These are phyloP conservation scores for Anoplopoma fimbria DNA, from an alignment of 2,113 vertebrate species.

Conservation along the genomic window DNA sequence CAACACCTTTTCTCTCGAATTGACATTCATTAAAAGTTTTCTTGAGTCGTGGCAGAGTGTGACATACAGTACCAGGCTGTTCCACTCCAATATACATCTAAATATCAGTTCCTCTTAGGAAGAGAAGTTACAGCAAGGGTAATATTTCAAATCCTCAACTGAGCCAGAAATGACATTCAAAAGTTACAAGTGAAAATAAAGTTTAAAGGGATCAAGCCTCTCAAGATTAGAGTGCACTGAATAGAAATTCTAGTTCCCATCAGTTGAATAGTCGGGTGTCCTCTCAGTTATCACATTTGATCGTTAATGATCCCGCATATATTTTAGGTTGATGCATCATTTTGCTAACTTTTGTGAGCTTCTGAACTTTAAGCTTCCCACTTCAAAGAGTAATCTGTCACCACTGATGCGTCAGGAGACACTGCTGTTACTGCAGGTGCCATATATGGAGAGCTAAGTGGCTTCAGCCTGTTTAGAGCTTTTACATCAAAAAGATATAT, in stretches of 20 bases:
- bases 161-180: constrained; percentile 21
- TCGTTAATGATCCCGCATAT: constrained; percentile 4
- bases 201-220: not conserved
- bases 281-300: constrained; percentile 12
- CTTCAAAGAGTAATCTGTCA: constrained; percentile 71
- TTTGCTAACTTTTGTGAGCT: constrained; percentile 54
- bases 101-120: constrained; percentile 20
- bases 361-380: constrained; percentile 61
- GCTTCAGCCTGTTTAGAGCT: constrained; percentile 62
- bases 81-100: constrained; percentile 49
- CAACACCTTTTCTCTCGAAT: constrained; percentile 12
- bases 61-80: constrained; percentile 37
- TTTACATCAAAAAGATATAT: constrained; percentile 63
- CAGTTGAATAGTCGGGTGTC: constrained; percentile 7
- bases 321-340: constrained; percentile 39
- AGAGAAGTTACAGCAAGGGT: constrained; percentile 20
- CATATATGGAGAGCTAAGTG: constrained; percentile 55
- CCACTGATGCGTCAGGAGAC: constrained; percentile 45
- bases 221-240: constrained; percentile 2
- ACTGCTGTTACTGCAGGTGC: constrained; percentile 47
- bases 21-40: constrained; percentile 73
- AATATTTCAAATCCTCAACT: constrained; percentile 22
- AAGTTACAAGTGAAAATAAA: constrained; percentile 17
- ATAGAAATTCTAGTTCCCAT: not conserved
- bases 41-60: constrained; percentile 37